Conservation (phyloP, 2,888 invertebrate species). For the Rugalucina vietnamica region DNA sequence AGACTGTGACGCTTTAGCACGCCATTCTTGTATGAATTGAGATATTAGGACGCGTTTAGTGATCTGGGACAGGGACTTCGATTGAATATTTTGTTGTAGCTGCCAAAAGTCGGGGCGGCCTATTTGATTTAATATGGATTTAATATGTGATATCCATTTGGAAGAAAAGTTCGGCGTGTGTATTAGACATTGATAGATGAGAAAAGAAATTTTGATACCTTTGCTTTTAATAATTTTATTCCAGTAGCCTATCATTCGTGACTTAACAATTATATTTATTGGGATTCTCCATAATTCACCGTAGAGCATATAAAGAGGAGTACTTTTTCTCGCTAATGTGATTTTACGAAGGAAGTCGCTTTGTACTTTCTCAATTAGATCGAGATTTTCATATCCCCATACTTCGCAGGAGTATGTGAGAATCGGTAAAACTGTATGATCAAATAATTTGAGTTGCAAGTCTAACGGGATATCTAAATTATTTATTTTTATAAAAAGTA, state of each 20-base stretch:
- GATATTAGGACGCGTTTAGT: too few species aligned
- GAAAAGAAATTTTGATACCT: neutral
- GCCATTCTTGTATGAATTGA: too few species aligned
- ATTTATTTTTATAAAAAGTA: neutral
- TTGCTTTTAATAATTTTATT: neutral
- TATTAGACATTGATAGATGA: neutral
- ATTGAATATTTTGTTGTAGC: too few species aligned
- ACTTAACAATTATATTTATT: neutral
- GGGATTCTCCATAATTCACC: neutral
- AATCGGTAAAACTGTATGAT: slow-evolving; percentile 11
- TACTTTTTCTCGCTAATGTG: neutral
- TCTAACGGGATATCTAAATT: slow-evolving; percentile 11
- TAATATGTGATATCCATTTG: too few species aligned
- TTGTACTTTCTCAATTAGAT: slow-evolving; percentile 10
- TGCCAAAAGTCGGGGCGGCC: too few species aligned
- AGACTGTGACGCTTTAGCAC: too few species aligned
- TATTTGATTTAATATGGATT: too few species aligned
- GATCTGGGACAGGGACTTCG: too few species aligned
- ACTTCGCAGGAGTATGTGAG: neutral
- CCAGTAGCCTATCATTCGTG: slow-evolving; percentile 15
- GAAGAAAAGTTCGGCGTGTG: too few species aligned
- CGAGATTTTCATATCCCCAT: slow-evolving; percentile 12
- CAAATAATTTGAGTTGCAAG: slow-evolving; percentile 11
- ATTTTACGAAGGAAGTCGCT: slow-evolving; percentile 2
- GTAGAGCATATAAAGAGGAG: slow-evolving; percentile 15